Conservation (phyloP, 1,140 invertebrate species). For the Heliconius hermathena region DNA sequence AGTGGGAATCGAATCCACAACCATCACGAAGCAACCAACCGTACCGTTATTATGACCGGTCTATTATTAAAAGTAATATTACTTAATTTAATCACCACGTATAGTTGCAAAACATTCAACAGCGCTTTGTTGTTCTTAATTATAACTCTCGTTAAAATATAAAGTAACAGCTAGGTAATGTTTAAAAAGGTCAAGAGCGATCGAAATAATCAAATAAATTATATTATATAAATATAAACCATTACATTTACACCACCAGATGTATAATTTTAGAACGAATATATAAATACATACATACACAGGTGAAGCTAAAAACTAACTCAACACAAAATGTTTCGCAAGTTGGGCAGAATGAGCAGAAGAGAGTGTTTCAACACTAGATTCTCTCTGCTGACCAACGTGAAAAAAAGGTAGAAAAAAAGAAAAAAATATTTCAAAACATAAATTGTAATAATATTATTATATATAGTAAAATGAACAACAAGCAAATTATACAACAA, state of each 20-base stretch:
- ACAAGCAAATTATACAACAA: neutral
- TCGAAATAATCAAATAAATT: neutral
- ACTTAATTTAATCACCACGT: neutral
- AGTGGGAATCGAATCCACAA: too few relatives aligned
- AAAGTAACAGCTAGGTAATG: neutral
- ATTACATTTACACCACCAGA: neutral
- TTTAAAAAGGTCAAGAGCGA: neutral
- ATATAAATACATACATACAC: too few relatives aligned
- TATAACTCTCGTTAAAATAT: neutral
- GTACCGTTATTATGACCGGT: neutral
- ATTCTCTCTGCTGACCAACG: neutral
- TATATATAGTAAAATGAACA: neutral
- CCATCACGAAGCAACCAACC: too few relatives aligned
- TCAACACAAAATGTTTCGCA: neutral
- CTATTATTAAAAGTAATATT: neutral
- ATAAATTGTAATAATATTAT: neutral
- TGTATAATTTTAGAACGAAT: too few relatives aligned
- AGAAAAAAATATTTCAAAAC: neutral
- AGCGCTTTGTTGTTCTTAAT: constrained; percentile 8
- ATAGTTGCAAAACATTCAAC: neutral
- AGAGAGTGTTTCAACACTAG: neutral
- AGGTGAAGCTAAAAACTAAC: neutral
- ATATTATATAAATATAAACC: neutral
- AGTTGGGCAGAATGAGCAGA: neutral
- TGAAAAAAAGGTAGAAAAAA: neutral